Evolutionary conservation across 2,113 vertebrate species (phyloP).

Genomic region (Dicaeum eximium): DNA sequence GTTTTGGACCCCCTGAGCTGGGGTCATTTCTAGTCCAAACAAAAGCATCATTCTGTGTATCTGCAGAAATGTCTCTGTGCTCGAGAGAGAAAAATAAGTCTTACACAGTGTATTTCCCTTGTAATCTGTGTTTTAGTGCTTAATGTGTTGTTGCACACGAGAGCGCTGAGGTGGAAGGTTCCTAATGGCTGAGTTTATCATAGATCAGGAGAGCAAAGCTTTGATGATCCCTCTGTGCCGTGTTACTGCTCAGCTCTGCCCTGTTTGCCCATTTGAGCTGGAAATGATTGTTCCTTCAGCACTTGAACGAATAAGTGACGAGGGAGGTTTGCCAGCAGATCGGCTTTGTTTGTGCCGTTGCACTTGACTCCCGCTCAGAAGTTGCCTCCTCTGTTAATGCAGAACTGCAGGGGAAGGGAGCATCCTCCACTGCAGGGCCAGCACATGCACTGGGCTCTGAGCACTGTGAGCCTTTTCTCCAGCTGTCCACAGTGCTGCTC

Average conservation of each 20-base stretch:
- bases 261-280: background rate
- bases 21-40: background rate
- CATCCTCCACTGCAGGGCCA: fast-evolving
- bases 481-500: background rate
- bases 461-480: background rate
- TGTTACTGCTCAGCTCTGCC: background rate
- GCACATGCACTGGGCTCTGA: background rate
- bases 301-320: background rate
- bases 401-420: background rate
- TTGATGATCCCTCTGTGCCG: background rate
- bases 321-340: background rate
- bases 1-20: background rate
- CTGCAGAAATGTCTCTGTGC: background rate
- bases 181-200: background rate
- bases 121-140: background rate
- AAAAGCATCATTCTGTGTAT: background rate
- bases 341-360: fast-evolving
- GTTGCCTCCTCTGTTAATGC: background rate
- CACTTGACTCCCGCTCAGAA: background rate
- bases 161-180: background rate
- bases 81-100: background rate
- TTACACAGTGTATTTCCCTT: background rate
- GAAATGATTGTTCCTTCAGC: background rate
- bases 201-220: background rate
- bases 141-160: background rate